Base-by-base conservation (phyloP, 1,140 invertebrate genomes). In the Drosophila biarmipes region DNA sequence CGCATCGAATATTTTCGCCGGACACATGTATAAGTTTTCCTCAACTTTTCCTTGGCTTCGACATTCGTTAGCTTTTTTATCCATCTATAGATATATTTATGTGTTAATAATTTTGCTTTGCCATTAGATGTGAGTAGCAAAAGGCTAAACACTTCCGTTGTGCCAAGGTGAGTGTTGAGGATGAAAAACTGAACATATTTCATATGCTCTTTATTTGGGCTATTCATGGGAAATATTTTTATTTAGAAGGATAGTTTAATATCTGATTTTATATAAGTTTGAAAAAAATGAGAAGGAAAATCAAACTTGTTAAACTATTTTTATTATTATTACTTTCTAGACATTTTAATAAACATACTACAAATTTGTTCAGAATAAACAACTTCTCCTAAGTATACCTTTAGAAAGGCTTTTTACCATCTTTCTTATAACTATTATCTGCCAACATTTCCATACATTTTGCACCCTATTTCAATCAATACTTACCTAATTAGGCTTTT, bases 1-100 rank as follows among this genome's bases (percentile, higher is more conserved):
- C 81, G 82, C 72, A 53, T 74, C 80, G 58, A 55, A 68, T 71
- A 56, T 72, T 74, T 62, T 51, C 14, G 11, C 21, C 45, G 59
- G 42, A 64, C 61, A 57, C 29, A 53, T 27, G 24, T 48, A 15
- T 29, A 11, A 17, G 45, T 42, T 71, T 73, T 74, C 54, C 64
- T 40, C 31, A 46, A 64, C 34, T 61, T 63, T 69, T 61, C 43
- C 58, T 77, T 61, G 67, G 12, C 52, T 21, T 42, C 37, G 43
- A 43, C 42, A 61, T 57, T 62, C 52, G 45, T 34, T 67, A 31
- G 34, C n/a, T 54, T 35, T 78, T 40, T 57, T 54, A 31, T 48
- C 14, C 34, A 61, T 29, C 34, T 29, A n/a, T 51, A 29, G 35
- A 43, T 24, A 17, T 55, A n/a, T 73, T 34, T 62, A 55, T 56